Evolutionary conservation across 2,888 invertebrate genomes (phyloP).

Genomic region (Macropis europaea): DNA sequence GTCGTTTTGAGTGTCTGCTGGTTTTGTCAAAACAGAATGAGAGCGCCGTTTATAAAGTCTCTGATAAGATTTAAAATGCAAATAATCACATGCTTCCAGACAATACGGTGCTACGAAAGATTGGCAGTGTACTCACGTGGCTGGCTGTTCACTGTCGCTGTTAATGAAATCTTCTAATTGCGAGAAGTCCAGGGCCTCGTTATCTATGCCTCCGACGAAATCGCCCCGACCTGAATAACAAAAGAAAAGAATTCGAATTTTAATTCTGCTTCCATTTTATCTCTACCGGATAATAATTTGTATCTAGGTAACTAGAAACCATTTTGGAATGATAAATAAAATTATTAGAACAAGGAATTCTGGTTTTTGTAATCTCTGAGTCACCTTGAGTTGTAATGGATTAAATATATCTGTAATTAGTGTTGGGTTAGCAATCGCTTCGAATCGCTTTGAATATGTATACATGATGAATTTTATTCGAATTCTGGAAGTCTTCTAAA

Average conservation of each 20-base stretch:
- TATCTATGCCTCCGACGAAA: constrained; percentile 93
- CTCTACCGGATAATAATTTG: neutral
- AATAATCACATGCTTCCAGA: neutral
- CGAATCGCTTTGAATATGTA: too few relatives aligned
- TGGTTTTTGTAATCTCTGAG: too few relatives aligned
- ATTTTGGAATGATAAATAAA: too few relatives aligned
- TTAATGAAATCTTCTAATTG: constrained; percentile 94
- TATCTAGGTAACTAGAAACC: too few relatives aligned
- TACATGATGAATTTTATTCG: too few relatives aligned
- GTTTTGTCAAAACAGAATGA: neutral
- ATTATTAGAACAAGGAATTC: too few relatives aligned
- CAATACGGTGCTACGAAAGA: neutral
- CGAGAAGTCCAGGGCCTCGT: constrained; percentile 89
- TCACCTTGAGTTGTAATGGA: too few relatives aligned
- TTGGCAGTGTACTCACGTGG: constrained; percentile 70
- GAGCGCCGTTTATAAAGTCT: neutral
- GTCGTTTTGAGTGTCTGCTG: too few relatives aligned
- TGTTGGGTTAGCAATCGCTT: too few relatives aligned
- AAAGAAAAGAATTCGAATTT: neutral
- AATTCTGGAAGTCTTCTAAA: too few relatives aligned
- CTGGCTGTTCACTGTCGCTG: constrained; percentile 82
- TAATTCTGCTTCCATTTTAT: neutral
- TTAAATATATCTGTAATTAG: too few relatives aligned
- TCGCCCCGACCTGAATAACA: constrained; percentile 86
- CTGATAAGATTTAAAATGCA: neutral